phyloP scores from a whole-genome alignment of 2,113 vertebrate genomes.

The Pachycephala philippinensis region DNA sequence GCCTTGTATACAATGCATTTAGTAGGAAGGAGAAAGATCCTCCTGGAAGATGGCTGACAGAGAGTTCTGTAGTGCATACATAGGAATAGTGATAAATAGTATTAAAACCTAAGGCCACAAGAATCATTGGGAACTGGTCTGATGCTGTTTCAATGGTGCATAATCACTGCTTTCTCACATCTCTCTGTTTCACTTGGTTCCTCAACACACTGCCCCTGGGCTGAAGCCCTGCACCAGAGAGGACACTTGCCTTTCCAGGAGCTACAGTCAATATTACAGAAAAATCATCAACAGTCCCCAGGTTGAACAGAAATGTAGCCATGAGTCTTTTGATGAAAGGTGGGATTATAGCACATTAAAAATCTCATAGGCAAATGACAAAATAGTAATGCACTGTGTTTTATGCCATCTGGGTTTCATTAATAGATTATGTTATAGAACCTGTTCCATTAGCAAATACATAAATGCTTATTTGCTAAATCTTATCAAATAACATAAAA shows the following conservation, averaged over 20 bases:
- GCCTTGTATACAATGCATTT: not conserved
- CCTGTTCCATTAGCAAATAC: not conserved
- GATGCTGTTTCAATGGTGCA: not conserved
- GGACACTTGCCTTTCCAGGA: not conserved
- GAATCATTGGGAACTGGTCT: not conserved
- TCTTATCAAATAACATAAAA: not conserved
- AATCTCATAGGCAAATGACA: not conserved
- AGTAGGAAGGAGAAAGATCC: not conserved
- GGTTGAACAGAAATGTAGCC: not conserved
- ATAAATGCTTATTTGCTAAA: conserved; percentile 21
- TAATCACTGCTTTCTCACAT: not conserved
- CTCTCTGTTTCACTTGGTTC: not conserved
- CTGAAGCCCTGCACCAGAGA: not conserved
- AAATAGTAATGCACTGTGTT: not conserved
- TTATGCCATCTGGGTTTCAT: conserved; percentile 28
- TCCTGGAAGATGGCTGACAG: not conserved
- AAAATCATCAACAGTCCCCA: not conserved
- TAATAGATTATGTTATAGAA: conserved; percentile 29
- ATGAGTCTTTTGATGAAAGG: conserved; percentile 19
- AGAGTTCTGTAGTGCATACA: not conserved
- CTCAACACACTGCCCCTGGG: not conserved
- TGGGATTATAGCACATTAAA: conserved; percentile 9
- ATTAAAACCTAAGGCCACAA: not conserved
- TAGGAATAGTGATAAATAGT: not conserved
- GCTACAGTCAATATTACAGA: not conserved